Evolutionary conservation across 2,888 invertebrate species (phyloP), one percentile per base, ranked within the genome.

Genomic region (Schizotus pectinicornis): DNA sequence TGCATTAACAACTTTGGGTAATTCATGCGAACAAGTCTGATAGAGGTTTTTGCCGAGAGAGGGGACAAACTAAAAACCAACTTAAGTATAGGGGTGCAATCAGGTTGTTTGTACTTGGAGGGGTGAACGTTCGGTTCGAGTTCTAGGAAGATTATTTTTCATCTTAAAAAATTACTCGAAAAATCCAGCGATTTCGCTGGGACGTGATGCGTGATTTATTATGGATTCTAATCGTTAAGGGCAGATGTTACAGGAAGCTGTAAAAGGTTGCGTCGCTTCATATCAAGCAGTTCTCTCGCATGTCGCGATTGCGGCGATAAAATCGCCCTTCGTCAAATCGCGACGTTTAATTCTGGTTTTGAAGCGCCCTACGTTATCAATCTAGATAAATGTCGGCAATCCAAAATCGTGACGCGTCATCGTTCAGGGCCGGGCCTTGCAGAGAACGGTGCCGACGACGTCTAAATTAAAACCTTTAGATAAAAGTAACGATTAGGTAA

Each of bases 241-340:
- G 30, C 34, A 45, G 45, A 22, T 49, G 33, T 12, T 22, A 39
- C 32, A 6, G 11, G 39, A 30, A 30, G 12, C 14, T 41, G 41
- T 22, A 51, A 51, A 51, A 45, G 22, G 52, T 36, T 35, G 37
- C 38, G 53, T 43, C 53, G 45, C 34, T 45, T 53, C 46, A 41
- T 54, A 47, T 48, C 54, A 46, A 38, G 53, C 22, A 45, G 45
- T 39, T 39, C 43, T 47, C 39, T 54, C 52, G 47, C 39, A 54
- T 39, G 46, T 54, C 47, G 47, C 36, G 35, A 39, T 41, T 31
- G 7, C 43, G n/a, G 33, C 49, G 56, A 56, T 56, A 56, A 49
- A 56, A 56, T 48, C 41, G 46, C 46, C 53, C 53, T 6, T 47
- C 54, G 34, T 54, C 49, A 50, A 50, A 56, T 50, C 13, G 34